Conservation (phyloP, 2,888 invertebrate genomes). For the Proisotoma minuta region DNA sequence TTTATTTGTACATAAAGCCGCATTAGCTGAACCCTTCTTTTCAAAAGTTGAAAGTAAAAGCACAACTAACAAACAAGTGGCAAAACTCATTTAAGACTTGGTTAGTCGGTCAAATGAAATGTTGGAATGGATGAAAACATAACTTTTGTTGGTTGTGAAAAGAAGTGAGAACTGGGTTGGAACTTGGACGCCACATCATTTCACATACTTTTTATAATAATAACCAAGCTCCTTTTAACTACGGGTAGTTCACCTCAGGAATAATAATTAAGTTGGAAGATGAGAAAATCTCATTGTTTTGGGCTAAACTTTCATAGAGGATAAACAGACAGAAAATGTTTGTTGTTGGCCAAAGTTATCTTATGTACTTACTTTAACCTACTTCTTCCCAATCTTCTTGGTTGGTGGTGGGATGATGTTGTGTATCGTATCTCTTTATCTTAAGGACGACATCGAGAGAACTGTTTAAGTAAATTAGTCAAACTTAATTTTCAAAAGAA, state of each 20-base stretch:
- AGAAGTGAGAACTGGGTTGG: conserved; percentile 16
- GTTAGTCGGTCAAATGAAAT: no score
- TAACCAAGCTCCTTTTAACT: background rate
- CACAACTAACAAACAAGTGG: no score
- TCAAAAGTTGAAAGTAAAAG: conserved; percentile 2
- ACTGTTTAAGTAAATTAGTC: background rate
- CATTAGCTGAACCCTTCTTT: background rate
- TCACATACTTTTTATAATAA: background rate
- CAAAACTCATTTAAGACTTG: no score
- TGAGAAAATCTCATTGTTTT: background rate
- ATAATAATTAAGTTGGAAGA: conserved; percentile 8
- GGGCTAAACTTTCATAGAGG: background rate
- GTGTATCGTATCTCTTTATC: no score
- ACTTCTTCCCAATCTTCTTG: no score
- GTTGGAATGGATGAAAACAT: background rate
- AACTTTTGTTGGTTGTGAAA: background rate
- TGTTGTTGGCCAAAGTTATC: no score
- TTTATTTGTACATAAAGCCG: conserved; percentile 8
- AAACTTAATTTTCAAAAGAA: conserved; percentile 4
- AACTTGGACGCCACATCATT: background rate
- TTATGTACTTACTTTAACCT: no score
- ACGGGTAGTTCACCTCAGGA: background rate
- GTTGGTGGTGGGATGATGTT: no score
- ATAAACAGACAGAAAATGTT: background rate
- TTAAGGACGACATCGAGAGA: no score